phyloP scores from a whole-genome alignment of 2,888 invertebrate species.

The Nomada fucata region DNA sequence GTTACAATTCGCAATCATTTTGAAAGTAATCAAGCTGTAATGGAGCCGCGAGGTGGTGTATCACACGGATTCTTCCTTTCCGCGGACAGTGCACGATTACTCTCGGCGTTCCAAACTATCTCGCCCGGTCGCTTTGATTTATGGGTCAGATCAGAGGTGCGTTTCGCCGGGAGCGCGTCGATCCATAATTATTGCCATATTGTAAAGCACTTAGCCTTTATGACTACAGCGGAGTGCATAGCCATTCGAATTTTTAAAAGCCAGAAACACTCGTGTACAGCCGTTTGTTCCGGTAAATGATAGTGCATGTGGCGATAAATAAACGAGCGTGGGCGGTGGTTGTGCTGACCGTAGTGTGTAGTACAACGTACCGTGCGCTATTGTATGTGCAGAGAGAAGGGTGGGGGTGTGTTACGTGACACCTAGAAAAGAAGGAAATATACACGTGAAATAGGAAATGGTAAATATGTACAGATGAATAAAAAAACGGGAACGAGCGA shows the following conservation, averaged over 20 bases:
- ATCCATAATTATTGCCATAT: constrained; percentile 61
- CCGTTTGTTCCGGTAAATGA: constrained; percentile 64
- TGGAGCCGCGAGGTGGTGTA: no score
- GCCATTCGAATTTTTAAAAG: constrained; percentile 65
- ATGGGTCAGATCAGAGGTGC: constrained; percentile 36
- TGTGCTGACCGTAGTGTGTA: constrained; percentile 41
- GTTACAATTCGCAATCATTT: no score
- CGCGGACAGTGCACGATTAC: not conserved
- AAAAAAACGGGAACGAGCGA: not conserved
- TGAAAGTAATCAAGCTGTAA: no score
- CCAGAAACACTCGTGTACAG: constrained; percentile 62
- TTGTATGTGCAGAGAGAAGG: constrained; percentile 25
- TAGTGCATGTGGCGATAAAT: constrained; percentile 59
- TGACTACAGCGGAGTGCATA: constrained; percentile 53
- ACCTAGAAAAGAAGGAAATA: constrained; percentile 36
- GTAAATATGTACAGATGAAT: constrained; percentile 27
- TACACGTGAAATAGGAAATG: constrained; percentile 27
- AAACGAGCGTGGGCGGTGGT: constrained; percentile 37
- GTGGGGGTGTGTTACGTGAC: constrained; percentile 9
- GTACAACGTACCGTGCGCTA: constrained; percentile 49
- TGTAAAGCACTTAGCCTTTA: constrained; percentile 66
- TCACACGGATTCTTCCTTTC: no score
- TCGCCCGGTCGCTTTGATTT: constrained; percentile 35
- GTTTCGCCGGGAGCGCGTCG: constrained; percentile 31
- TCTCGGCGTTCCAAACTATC: constrained; percentile 25